Evolutionary conservation across 2,888 invertebrate species (phyloP), one percentile per base, ranked within the genome.

Genomic region (Thumatha senex): DNA sequence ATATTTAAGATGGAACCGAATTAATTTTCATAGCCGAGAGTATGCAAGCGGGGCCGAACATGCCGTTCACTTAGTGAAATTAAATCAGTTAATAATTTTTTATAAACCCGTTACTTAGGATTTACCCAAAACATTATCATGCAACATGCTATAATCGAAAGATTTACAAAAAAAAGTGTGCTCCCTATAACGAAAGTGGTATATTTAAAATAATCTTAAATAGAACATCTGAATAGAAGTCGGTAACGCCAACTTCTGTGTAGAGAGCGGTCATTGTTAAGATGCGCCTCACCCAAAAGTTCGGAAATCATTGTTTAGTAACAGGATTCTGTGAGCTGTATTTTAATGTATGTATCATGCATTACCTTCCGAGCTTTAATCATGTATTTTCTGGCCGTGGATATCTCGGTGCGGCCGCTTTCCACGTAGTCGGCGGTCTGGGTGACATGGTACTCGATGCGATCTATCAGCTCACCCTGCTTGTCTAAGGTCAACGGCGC

Each of bases 391-490:
- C 95, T 93, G 66, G 98, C 98, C 80, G 93, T 92, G 82, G 93
- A 93, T 69, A 98, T 94, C 86, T 98, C 95, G 69, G 92, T 93
- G 74, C 95, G 95, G 72, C 97, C 98, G 64, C 94, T 92, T 80
- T 95, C 95, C 76, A 98, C 96, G 92, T 96, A 96, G 87, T 97
- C 96, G 69, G 94, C 94, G 67, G 97, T 95, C 86, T 96, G 95
- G 76, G 95, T 95, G 69, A 98, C 98, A 92, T 98, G 97, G 93
- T 96, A 96, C 93, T 98, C 98, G 92, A 98, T 96, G 87, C 97
- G 94, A 93, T 98, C 97, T 83, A 98, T 95, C 94, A 97, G 95
- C 92, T 98, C 98, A 82, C 98, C 98, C 98, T 98, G 93, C 81
- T 80, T 74, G 81, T 77, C 86, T 86, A 87, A 86, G 81, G 83